Evolutionary conservation across 2,797 vertebrate genomes (phyloP), one percentile per base, ranked within the genome.

Genomic region (Anguilla pacifica): DNA sequence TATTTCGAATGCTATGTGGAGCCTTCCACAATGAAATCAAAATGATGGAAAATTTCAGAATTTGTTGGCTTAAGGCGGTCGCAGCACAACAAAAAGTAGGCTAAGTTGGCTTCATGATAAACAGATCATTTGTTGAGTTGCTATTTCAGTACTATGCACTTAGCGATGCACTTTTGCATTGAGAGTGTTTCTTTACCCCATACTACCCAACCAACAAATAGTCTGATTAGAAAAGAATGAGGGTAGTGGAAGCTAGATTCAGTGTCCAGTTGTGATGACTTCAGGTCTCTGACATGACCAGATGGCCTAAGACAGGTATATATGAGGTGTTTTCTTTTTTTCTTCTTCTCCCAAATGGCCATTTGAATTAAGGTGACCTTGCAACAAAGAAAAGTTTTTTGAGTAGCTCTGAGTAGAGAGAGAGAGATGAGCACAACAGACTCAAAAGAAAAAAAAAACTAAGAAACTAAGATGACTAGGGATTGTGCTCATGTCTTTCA

Each of bases 301-400:
- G 91, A 92, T 91, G 91, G 90, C 87, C 86, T 64, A 11, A 53
- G 89, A 91, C 88, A 90, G 87, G 88, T 61, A 55, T 28, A 67
- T 67, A n/a, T 25, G 64, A n/a, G 64, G 5, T 28, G 22, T 67
- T 28, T 53, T 46, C 43, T 46, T 46, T 19, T 17, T 64, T 64
- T 64, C 19, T 64, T 64, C 17, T 25, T 67, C n/a, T 67, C 49
- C 39, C 13, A 83, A 49, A 46, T 83, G 55, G 11, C 43, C 49
- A 25, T 51, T 19, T 46, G 81, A 83, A 25, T 83, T 19, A 46
- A 83, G 81, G 81, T 49, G 17, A 83, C 81, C 81, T 25, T 83
- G 35, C 43, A 22, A 83, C 81, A 83, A 17, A 83, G 64, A 67
- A 49, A 49, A 83, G 43, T 15, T 49, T 19, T 49, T 46, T 46